phyloP scores from a whole-genome alignment of 2,888 invertebrate species.

The Campaea margaritaria region DNA sequence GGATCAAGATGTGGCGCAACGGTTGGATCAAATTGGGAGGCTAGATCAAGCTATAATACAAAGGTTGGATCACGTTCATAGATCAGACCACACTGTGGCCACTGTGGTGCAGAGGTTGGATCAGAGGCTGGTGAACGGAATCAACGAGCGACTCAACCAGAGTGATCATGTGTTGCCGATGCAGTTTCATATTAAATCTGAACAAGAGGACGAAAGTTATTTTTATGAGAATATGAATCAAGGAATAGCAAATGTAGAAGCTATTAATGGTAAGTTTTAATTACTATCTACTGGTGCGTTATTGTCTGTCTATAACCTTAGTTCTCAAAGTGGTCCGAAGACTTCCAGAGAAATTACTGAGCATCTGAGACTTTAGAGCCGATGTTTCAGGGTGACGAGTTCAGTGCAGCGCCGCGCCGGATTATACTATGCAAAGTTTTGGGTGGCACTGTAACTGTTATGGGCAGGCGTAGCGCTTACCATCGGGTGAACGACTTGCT shows the following conservation, averaged over 20 bases:
- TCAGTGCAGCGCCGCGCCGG: too few relatives aligned
- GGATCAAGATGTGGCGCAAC: slow-evolving; percentile 29
- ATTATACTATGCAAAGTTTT: too few relatives aligned
- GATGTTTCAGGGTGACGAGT: too few relatives aligned
- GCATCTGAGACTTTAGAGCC: too few relatives aligned
- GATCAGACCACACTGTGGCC: slow-evolving; percentile 31
- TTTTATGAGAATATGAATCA: slow-evolving; percentile 73
- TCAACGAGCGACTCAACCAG: slow-evolving; percentile 57
- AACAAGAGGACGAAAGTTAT: slow-evolving; percentile 76
- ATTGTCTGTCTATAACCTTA: too few relatives aligned
- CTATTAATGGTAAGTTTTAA: slow-evolving; percentile 70
- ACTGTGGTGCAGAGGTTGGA: slow-evolving; percentile 39
- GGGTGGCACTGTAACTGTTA: too few relatives aligned
- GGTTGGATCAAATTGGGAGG: slow-evolving; percentile 24
- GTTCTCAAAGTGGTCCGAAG: too few relatives aligned
- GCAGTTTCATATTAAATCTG: slow-evolving; percentile 76
- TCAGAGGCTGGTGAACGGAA: slow-evolving; percentile 41
- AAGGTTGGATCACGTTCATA: slow-evolving; percentile 25
- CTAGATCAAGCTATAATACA: slow-evolving; percentile 30
- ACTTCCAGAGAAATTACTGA: too few relatives aligned
- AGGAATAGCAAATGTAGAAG: slow-evolving; percentile 52
- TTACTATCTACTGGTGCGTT: too few relatives aligned
- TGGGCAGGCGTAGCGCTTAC: too few relatives aligned
- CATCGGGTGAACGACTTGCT: too few relatives aligned
- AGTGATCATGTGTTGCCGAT: slow-evolving; percentile 58